Conservation (phyloP, 2,888 invertebrate genomes). For the Hypsopygia costalis region DNA sequence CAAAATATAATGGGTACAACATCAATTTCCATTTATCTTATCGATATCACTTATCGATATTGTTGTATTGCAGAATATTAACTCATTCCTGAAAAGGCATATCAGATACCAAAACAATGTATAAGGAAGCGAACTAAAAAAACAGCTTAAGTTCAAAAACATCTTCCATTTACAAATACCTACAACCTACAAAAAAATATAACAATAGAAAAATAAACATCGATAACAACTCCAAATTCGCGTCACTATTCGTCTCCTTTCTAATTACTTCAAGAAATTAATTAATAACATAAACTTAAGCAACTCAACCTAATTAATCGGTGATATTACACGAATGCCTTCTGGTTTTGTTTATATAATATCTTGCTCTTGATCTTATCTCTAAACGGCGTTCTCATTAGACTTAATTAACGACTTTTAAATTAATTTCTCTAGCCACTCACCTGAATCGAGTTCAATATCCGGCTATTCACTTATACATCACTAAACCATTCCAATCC, state of each 20-base stretch:
- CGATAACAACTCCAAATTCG: background rate
- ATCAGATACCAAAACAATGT: too few relatives aligned
- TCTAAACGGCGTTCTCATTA: conserved; percentile 17
- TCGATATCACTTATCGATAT: too few relatives aligned
- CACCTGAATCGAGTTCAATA: conserved; percentile 25
- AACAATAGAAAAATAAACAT: too few relatives aligned
- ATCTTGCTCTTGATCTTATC: conserved; percentile 14
- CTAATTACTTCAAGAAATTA: conserved; percentile 1
- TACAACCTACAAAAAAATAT: too few relatives aligned
- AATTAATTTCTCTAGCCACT: conserved; percentile 20
- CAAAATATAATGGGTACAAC: too few relatives aligned
- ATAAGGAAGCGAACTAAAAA: too few relatives aligned
- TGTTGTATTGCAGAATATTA: too few relatives aligned
- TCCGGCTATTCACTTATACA: conserved; percentile 33
- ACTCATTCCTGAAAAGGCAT: too few relatives aligned
- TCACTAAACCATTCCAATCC: conserved; percentile 20
- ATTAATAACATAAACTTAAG: conserved; percentile 6
- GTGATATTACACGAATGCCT: conserved; percentile 12
- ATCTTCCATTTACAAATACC: too few relatives aligned
- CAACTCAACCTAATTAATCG: conserved; percentile 6
- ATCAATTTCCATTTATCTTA: too few relatives aligned
- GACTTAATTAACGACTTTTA: conserved; percentile 20
- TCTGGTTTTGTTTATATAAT: conserved; percentile 15
- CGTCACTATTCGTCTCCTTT: background rate
- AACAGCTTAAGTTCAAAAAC: too few relatives aligned